Percentiles rank a stretch among this genome's conserved stretches.
phyloP scores from a whole-genome alignment of 2,797 vertebrate genomes.

The Platalea minor region DNA sequence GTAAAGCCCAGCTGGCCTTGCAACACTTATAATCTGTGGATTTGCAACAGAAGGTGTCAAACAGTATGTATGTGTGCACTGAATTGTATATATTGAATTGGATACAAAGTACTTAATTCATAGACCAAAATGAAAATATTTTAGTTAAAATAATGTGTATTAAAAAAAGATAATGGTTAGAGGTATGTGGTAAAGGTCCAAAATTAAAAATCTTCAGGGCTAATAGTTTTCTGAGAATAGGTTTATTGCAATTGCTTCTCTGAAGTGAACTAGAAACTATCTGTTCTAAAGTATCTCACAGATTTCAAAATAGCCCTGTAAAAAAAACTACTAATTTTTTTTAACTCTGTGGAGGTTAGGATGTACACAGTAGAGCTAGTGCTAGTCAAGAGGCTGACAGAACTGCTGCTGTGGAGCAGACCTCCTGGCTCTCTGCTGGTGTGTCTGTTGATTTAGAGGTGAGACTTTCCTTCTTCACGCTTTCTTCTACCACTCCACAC shows the following conservation, averaged over 20 bases:
- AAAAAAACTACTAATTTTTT: not conserved
- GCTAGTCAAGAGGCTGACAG: not conserved
- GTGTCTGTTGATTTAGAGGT: not conserved
- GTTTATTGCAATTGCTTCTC: not conserved
- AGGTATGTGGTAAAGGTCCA: not conserved
- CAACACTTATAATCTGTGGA: constrained; percentile 5
- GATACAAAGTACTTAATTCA: not conserved
- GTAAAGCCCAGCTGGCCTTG: constrained; percentile 7
- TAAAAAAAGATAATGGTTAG: not conserved
- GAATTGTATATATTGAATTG: not conserved
- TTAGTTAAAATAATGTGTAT: not conserved
- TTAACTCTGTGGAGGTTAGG: not conserved
- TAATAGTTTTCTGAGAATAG: not conserved
- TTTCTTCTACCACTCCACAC: not conserved
- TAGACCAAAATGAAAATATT: not conserved
- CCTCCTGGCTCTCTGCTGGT: not conserved
- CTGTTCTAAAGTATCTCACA: not conserved
- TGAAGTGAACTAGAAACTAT: not conserved
- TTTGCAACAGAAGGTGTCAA: constrained; percentile 53
- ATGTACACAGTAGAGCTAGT: not conserved
- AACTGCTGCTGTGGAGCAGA: not conserved
- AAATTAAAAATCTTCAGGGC: not conserved
- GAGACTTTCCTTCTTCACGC: not conserved
- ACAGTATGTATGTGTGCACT: not conserved
- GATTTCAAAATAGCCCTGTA: not conserved